Percentiles rank a stretch among this genome's conserved stretches.
Conservation (phyloP, 2,113 vertebrate species). For the Trichomycterus rosablanca region DNA sequence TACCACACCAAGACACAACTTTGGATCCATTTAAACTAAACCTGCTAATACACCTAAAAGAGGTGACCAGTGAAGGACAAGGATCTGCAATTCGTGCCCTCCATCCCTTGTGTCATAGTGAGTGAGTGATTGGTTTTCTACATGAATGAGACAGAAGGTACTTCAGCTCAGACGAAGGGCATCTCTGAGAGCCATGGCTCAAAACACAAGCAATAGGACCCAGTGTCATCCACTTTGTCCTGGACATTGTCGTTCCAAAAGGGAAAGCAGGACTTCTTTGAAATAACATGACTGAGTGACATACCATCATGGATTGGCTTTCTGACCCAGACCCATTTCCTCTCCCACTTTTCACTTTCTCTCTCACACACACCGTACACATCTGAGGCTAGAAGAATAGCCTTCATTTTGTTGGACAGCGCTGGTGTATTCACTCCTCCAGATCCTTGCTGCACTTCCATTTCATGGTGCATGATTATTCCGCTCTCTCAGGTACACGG, state of each 20-base stretch:
- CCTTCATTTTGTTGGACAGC: constrained; percentile 77
- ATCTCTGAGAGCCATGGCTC: not conserved
- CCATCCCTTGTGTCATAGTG: not conserved
- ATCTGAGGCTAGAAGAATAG: constrained; percentile 54
- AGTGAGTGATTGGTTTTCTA: not conserved
- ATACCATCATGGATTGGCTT: constrained; percentile 1
- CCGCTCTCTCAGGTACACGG: constrained; percentile 79
- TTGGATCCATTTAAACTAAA: too few relatives aligned
- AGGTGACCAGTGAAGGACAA: too few relatives aligned
- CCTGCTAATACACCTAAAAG: too few relatives aligned
- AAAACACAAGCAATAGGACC: too few relatives aligned
- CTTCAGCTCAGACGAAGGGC: not conserved
- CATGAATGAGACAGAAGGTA: not conserved
- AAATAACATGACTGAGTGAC: constrained; percentile 10
- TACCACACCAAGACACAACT: too few relatives aligned
- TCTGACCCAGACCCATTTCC: constrained; percentile 13
- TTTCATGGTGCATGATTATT: constrained; percentile 86
- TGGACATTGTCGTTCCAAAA: not conserved
- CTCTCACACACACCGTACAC: constrained; percentile 1
- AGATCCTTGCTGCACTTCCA: constrained; percentile 76
- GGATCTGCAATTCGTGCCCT: too few relatives aligned
- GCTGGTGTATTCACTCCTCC: constrained; percentile 69
- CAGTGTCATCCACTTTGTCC: constrained; percentile 4
- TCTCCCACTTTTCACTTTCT: constrained; percentile 4
- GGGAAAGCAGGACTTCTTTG: not conserved